Base-by-base conservation (phyloP, 2,113 vertebrate species). In the Emydura subglobosa region DNA sequence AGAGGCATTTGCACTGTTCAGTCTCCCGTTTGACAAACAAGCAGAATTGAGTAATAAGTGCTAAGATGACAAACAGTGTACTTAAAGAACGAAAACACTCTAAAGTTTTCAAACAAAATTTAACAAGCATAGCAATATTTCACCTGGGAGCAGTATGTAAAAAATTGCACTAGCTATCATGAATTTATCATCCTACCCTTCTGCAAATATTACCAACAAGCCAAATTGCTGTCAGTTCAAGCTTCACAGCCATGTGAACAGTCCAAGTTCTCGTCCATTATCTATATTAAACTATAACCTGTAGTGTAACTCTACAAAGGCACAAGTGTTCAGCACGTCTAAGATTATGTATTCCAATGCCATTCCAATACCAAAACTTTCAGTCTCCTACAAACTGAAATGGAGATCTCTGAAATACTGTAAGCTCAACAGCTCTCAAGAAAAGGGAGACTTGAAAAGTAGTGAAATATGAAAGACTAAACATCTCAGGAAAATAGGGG, bases 181-280 rank as follows among this genome's bases (percentile, higher is more conserved):
- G 5, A 93, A 95, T 59, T 95, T 54, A 92, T 88, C 84, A 93
- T 96, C 94, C 92, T 93, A 96, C 92, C 47, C 86, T 95, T 93
- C 93, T 93, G 81, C 74, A 39, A 83, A 92, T 92, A 74, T 86
- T 91, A 84, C 2, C 14, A 92, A 88, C 51, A 89, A 82, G 91
- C 83, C 0, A 4, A 82, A 72, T 90, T 82, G 50, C 88, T 42
- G 74, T 51, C 79, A 74, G 25, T 0, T 16, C 79, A 92, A 90
- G 82, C 86, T 92, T 80, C 1, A 0, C 84, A 90, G 80, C 61
- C 79, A 2, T 11, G 4, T 88, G 90, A 16, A 6, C 83, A 72
- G 90, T 88, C 83, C 19, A 0, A 49, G 72, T 79, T 85, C 79
- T 86, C 85, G 49, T 61, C 79, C 84, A 79, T 6, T 76, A 86